Percentiles rank a stretch among this genome's conserved stretches.
phyloP scores from a whole-genome alignment of 2,888 invertebrate species.

The Eurois occulta region DNA sequence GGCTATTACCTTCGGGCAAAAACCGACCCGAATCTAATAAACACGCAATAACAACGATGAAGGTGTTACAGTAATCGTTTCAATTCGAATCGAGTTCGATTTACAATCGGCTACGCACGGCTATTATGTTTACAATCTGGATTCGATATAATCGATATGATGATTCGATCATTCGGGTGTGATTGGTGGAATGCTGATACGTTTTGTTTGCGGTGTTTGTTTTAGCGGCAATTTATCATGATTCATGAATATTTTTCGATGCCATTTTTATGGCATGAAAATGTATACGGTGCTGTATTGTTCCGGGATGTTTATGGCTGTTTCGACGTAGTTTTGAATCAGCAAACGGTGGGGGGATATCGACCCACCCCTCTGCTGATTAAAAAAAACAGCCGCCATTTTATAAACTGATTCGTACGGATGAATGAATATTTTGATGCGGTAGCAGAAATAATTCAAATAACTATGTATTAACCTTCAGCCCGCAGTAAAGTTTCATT shows the following conservation, averaged over 20 bases:
- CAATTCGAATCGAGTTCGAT: constrained; percentile 78
- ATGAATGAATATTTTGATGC: not conserved
- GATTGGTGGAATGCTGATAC: constrained; percentile 63
- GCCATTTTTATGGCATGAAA: constrained; percentile 37
- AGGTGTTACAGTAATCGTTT: constrained; percentile 83
- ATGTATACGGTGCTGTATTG: constrained; percentile 27
- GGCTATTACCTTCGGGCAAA: constrained; percentile 58
- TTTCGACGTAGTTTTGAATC: constrained; percentile 24
- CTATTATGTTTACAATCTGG: constrained; percentile 71
- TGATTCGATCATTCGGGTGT: constrained; percentile 55
- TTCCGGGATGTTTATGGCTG: constrained; percentile 26
- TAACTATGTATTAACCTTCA: not conserved
- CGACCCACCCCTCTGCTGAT: not conserved
- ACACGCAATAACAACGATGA: constrained; percentile 83
- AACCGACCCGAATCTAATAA: constrained; percentile 80
- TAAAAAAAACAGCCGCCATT: not conserved
- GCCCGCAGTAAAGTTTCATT: not conserved
- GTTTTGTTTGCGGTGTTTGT: constrained; percentile 51
- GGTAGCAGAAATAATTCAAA: not conserved
- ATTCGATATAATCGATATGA: constrained; percentile 62
- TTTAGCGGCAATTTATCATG: constrained; percentile 58
- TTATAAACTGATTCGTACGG: not conserved
- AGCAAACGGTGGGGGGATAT: not conserved
- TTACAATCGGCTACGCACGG: constrained; percentile 75
- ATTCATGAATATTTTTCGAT: constrained; percentile 39